phyloP scores from a whole-genome alignment of 2,113 vertebrate species.

The Varanus salvator region DNA sequence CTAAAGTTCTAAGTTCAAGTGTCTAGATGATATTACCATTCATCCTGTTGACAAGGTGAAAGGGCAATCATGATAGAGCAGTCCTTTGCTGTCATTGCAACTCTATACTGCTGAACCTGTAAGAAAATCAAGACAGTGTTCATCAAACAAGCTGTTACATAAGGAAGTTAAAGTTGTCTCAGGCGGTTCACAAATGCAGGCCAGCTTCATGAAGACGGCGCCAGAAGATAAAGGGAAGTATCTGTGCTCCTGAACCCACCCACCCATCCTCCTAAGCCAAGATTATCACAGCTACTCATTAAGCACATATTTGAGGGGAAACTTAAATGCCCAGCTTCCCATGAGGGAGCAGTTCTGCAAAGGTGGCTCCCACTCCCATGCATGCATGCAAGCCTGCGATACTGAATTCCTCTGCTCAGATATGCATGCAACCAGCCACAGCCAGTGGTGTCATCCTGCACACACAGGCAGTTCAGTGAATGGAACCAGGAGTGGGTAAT shows the following conservation, averaged over 20 bases:
- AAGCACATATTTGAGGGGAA: background rate
- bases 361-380: background rate
- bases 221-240: background rate
- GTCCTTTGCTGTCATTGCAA: constrained; percentile 97
- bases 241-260: background rate
- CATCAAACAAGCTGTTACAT: background rate
- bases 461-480: no score
- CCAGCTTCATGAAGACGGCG: background rate
- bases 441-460: no score
- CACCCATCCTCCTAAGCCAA: background rate
- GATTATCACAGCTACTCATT: background rate
- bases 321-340: no score
- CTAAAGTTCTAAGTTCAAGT: background rate
- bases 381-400: background rate
- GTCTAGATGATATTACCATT: constrained; percentile 79
- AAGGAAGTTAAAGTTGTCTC: background rate
- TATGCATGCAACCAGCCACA: no score
- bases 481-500: background rate
- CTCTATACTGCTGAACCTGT: constrained; percentile 95
- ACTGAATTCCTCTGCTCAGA: no score
- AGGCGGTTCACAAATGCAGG: background rate
- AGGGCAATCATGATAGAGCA: constrained; percentile 96
- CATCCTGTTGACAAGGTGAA: constrained; percentile 85
- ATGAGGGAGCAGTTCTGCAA: background rate
- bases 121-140: background rate